These are phyloP conservation scores for Anabacerthia variegaticeps DNA, from an alignment of 2,797 vertebrate species.

Conservation along the genomic window DNA sequence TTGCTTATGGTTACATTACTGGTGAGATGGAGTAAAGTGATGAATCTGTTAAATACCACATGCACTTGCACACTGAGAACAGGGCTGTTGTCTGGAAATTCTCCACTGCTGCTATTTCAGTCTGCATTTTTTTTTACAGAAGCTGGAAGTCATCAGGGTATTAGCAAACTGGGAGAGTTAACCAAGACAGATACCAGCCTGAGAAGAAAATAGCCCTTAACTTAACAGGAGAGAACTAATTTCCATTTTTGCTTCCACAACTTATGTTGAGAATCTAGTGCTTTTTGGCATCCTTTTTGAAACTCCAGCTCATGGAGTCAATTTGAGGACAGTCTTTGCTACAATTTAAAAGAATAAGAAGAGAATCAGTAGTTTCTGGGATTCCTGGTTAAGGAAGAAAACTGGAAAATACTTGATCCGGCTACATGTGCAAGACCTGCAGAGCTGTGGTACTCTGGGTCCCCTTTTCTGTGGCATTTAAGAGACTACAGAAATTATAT, in stretches of 20 bases:
- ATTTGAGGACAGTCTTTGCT: not conserved
- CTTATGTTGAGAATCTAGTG: not conserved
- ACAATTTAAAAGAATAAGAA: not conserved
- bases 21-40: not conserved
- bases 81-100: not conserved
- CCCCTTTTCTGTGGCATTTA: not conserved
- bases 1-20: not conserved
- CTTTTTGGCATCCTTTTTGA: not conserved
- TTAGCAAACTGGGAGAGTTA: not conserved
- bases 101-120: not conserved
- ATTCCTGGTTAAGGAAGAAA: not conserved
- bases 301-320: not conserved
- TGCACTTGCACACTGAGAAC: not conserved
- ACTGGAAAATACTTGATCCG: not conserved
- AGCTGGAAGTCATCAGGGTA: not conserved
- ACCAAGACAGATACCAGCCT: not conserved
- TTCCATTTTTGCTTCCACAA: not conserved
- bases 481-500: not conserved
- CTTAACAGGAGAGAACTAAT: not conserved
- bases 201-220: not conserved
- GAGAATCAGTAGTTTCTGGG: not conserved
- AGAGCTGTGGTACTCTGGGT: not conserved
- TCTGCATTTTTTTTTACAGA: not conserved
- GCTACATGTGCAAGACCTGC: not conserved
- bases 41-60: not conserved